These are phyloP conservation scores for Dolichotis patagonum DNA, from an alignment of 2,113 vertebrate species.

Conservation along the genomic window DNA sequence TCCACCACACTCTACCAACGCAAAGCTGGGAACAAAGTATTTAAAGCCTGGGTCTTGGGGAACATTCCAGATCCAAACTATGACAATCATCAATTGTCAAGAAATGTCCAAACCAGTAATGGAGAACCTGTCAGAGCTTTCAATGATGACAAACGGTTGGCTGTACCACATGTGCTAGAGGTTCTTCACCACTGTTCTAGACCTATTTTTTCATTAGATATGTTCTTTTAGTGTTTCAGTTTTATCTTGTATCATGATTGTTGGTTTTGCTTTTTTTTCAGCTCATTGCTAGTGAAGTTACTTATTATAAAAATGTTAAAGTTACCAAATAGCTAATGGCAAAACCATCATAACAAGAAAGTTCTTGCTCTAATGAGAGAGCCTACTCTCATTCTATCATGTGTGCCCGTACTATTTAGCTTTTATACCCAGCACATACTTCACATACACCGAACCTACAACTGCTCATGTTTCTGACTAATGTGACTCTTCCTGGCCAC, in stretches of 20 bases:
- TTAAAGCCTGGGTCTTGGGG: neutral
- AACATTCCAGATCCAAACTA: neutral
- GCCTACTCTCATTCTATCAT: neutral
- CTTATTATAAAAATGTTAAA: neutral
- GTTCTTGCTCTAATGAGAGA: too few species aligned
- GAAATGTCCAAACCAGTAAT: neutral
- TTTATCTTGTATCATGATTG: neutral
- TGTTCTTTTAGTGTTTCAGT: neutral
- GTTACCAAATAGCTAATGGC: neutral
- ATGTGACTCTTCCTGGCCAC: neutral
- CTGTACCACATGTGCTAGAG: too few species aligned
- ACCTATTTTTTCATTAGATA: conserved; percentile 16
- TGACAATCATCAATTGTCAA: neutral
- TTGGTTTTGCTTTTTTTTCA: neutral
- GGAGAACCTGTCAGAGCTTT: neutral
- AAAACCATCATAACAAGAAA: neutral
- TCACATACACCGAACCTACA: neutral
- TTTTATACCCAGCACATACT: neutral
- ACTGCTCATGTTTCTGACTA: neutral
- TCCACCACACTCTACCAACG: too few species aligned
- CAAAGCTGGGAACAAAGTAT: neutral
- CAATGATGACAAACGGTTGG: neutral
- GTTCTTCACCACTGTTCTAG: neutral
- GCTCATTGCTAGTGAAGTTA: neutral
- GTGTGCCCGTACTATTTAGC: neutral